Evolutionary conservation across 2,888 invertebrate species (phyloP).

Genomic region (Diogma glabrata): DNA sequence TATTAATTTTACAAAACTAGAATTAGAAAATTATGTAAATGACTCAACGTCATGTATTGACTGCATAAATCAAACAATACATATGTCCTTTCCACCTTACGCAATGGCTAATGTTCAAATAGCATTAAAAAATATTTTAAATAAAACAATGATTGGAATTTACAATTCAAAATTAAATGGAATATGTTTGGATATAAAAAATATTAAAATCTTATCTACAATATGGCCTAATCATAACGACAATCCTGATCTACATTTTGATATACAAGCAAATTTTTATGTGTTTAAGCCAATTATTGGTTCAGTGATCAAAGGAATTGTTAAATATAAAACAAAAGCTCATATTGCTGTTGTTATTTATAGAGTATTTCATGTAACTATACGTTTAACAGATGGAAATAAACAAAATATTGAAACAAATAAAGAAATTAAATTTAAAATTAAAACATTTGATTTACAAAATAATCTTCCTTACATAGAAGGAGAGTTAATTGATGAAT

Average conservation of each 20-base stretch:
- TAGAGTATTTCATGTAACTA: constrained; percentile 50
- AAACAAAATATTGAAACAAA: constrained; percentile 36
- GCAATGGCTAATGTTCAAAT: constrained; percentile 38
- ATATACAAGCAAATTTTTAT: constrained; percentile 50
- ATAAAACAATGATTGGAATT: constrained; percentile 37
- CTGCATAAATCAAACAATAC: constrained; percentile 36
- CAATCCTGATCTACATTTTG: constrained; percentile 43
- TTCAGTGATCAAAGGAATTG: constrained; percentile 42
- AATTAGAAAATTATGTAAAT: constrained; percentile 38
- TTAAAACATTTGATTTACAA: constrained; percentile 30
- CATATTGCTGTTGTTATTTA: constrained; percentile 53
- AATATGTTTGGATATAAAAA: constrained; percentile 47
- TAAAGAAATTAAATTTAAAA: constrained; percentile 33
- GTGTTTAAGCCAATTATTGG: constrained; percentile 47
- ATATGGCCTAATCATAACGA: constrained; percentile 42
- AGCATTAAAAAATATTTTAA: constrained; percentile 37
- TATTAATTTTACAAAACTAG: constrained; percentile 33
- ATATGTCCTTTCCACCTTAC: constrained; percentile 42
- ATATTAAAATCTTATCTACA: constrained; percentile 42
- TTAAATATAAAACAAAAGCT: constrained; percentile 42
- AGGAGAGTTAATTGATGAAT: constrained; percentile 27
- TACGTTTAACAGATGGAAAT: constrained; percentile 34
- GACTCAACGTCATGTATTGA: constrained; percentile 40
- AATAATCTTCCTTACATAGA: constrained; percentile 33
- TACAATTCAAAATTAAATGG: constrained; percentile 44